These are phyloP conservation scores for human DNA, from an alignment of 2,113 vertebrate genomes.

Conservation along the genomic window DNA sequence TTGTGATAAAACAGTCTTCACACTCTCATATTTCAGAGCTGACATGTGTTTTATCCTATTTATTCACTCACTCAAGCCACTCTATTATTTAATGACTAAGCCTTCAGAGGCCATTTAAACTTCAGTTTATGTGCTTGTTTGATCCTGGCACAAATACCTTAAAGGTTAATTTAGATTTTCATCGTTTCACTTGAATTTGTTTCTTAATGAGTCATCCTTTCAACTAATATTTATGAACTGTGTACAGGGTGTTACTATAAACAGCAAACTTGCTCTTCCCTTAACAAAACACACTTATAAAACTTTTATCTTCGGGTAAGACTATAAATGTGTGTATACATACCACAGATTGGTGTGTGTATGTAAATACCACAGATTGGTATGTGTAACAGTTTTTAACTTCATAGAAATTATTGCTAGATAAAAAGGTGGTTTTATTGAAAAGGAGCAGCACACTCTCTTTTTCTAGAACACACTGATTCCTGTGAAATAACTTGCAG, in stretches of 20 bases:
- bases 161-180: slow-evolving; percentile 61
- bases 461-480: neutral
- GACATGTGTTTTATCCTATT: neutral
- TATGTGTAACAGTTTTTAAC: neutral
- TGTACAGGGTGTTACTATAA: slow-evolving; percentile 49
- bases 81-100: neutral
- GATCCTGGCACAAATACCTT: slow-evolving; percentile 16
- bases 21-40: neutral
- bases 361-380: neutral
- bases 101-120: neutral
- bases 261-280: neutral
- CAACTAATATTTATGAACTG: slow-evolving; percentile 57
- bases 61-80: neutral
- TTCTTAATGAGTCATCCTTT: slow-evolving; percentile 61
- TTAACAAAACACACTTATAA: neutral
- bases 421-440: neutral
- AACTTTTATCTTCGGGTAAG: neutral
- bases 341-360: neutral
- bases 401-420: slow-evolving; percentile 1
- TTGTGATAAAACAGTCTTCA: too few relatives aligned
- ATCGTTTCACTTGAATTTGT: slow-evolving; percentile 28
- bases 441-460: neutral
- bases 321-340: neutral
- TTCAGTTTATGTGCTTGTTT: neutral
- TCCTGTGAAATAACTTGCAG: neutral